Base-by-base conservation (phyloP, 1,140 invertebrate species). In the Brachionus plicatilis region DNA sequence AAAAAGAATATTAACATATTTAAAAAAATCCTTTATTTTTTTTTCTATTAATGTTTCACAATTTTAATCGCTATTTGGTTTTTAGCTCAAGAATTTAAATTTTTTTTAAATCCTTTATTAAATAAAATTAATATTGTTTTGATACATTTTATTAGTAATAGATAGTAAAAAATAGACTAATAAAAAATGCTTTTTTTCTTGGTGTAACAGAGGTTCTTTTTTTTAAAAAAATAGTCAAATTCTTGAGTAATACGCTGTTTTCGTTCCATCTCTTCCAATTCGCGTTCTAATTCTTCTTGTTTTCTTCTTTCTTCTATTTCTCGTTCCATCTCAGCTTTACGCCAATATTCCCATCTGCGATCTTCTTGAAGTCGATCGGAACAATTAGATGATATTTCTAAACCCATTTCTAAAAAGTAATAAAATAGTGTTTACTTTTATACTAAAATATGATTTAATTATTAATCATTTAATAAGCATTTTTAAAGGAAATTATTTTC, bases 271-370 rank as follows among this genome's bases (percentile, higher is more conserved):
- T 82, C 79, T 68, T 68, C 53, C 11, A 43, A 37, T 45, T 82
- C 79, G 8, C 79, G 50, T 56, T 45, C 29, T 20, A 65, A 27
- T 27, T 65, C 50, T 27, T 82, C 79, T 43, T 68, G 24, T 65
- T 20, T 60, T 11, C 20, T 43, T 43, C 53, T 60, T 20, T 82
- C 79, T 24, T 60, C 53, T 12, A 41, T 3, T 37, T 82, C 79
- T 12, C 65, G 79, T 65, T 82, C 79, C 47, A 50, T 9, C 2
- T 76, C 72, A 20, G 72, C 72, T 53, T 76, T 76, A 20, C 72
- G 41, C 72, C 72, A 76, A 47, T 76, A 76, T 27, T 76, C 72
- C 72, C 72, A 76, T 76, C 27, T 76, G n/a, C 72, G 72, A 50
- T 76, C 72, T 76, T 76, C 72, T 9, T 76, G 72, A 24, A 27